A percentile compares a stretch with the other conserved stretches of the same genome.
These are phyloP conservation scores for Scyliorhinus canicula DNA, from an alignment of 2,797 vertebrate genomes.

Conservation along the genomic window DNA sequence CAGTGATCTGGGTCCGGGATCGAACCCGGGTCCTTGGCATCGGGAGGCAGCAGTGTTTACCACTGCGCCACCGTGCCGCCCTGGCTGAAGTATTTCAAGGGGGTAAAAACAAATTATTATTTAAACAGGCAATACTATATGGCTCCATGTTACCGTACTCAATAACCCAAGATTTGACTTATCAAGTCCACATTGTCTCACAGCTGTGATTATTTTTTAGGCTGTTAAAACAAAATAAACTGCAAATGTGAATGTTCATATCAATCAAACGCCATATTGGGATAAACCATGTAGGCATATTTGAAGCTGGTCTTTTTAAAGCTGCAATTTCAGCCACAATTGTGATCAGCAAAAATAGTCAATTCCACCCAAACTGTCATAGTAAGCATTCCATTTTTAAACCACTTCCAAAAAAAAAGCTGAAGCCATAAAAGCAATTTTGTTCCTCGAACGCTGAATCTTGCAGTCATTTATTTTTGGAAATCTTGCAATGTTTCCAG, in stretches of 20 bases:
- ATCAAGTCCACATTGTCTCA: background rate
- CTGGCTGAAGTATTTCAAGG: background rate
- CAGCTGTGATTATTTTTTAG: too few species aligned
- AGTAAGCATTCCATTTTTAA: background rate
- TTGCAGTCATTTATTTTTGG: background rate
- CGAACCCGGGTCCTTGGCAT: too few species aligned
- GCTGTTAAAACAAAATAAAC: too few species aligned
- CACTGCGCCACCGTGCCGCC: too few species aligned
- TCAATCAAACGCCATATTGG: background rate
- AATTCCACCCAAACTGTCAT: background rate
- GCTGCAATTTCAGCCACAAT: background rate
- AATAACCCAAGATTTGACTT: too few species aligned
- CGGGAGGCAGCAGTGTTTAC: too few species aligned
- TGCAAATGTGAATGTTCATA: too few species aligned
- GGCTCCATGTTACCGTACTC: background rate
- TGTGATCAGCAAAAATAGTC: background rate
- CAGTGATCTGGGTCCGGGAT: too few species aligned
- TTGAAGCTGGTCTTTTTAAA: background rate
- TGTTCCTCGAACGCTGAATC: background rate
- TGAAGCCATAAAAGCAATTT: background rate
- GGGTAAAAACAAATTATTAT: background rate
- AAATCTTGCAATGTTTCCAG: background rate
- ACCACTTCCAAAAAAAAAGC: background rate
- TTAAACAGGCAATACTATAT: background rate
- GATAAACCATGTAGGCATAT: background rate